A percentile compares a stretch with the other conserved stretches of the same genome.
Evolutionary conservation across 2,888 invertebrate species (phyloP).

Genomic region (Ariolimax columbianus): DNA sequence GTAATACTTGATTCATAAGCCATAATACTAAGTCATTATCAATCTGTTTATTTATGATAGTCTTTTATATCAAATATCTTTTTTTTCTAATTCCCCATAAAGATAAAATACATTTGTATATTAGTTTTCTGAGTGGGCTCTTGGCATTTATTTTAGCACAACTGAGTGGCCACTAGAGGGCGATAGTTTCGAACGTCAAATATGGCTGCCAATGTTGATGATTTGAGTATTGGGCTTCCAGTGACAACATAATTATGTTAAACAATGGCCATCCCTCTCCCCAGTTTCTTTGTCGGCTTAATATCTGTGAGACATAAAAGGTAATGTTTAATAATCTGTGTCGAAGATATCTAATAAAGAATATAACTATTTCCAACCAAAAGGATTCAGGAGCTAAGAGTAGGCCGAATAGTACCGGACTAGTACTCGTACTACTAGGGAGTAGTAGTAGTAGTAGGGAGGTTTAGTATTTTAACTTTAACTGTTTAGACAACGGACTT

Average conservation of each 20-base stretch:
- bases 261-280: not conserved
- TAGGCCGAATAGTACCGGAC: too few species aligned
- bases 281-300: not conserved
- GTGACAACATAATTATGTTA: constrained; percentile 15
- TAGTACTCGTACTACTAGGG: too few species aligned
- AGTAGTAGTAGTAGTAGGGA: too few species aligned
- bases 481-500: too few species aligned
- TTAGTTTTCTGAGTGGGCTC: not conserved
- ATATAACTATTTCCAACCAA: too few species aligned
- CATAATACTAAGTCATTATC: too few species aligned
- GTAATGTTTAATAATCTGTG: not conserved
- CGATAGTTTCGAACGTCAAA: constrained; percentile 36
- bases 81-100: too few species aligned
- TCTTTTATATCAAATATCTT: not conserved
- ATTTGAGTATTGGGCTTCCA: not conserved
- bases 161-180: not conserved
- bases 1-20: too few species aligned
- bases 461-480: too few species aligned
- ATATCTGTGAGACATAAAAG: not conserved
- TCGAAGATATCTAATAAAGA: too few species aligned
- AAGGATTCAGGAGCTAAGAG: too few species aligned
- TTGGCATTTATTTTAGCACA: not conserved
- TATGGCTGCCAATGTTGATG: constrained; percentile 46
- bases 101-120: not conserved
- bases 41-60: too few species aligned